These are phyloP conservation scores for Drosophila crucigera DNA, from an alignment of 2,888 invertebrate species.

Conservation along the genomic window DNA sequence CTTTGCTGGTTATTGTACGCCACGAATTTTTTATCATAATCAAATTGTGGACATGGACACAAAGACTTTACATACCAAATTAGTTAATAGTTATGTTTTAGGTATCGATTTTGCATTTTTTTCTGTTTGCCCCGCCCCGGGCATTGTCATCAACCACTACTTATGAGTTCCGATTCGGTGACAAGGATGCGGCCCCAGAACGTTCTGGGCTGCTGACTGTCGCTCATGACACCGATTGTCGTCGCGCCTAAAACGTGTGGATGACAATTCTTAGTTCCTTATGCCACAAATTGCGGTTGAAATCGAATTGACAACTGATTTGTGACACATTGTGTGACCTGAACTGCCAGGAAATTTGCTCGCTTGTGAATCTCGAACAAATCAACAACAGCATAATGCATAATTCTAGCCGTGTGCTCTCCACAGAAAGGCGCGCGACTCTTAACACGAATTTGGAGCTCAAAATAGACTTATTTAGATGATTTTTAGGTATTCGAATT, in stretches of 20 bases:
- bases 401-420: conserved; percentile 14
- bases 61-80: conserved; percentile 82
- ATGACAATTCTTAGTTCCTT: conserved; percentile 65
- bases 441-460: conserved; percentile 76
- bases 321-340: conserved; percentile 55
- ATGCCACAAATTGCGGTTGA: conserved; percentile 34
- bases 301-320: conserved; percentile 49
- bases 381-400: conserved; percentile 11
- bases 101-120: conserved; percentile 60
- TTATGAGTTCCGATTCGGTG: conserved; percentile 80
- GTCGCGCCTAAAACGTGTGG: conserved; percentile 65
- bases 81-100: conserved; percentile 78
- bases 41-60: conserved; percentile 67
- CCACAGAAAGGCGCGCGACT: conserved; percentile 55
- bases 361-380: conserved; percentile 45
- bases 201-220: conserved; percentile 56
- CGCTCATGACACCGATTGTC: conserved; percentile 65
- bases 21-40: conserved; percentile 58
- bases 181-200: conserved; percentile 51
- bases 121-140: conserved; percentile 55
- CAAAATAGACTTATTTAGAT: conserved; percentile 83
- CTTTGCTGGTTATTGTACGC: conserved; percentile 44
- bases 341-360: conserved; percentile 27
- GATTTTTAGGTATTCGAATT: conserved; percentile 74
- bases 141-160: conserved; percentile 46